These are phyloP conservation scores for Rhinogobius similis DNA, from an alignment of 2,113 vertebrate species.

Conservation along the genomic window DNA sequence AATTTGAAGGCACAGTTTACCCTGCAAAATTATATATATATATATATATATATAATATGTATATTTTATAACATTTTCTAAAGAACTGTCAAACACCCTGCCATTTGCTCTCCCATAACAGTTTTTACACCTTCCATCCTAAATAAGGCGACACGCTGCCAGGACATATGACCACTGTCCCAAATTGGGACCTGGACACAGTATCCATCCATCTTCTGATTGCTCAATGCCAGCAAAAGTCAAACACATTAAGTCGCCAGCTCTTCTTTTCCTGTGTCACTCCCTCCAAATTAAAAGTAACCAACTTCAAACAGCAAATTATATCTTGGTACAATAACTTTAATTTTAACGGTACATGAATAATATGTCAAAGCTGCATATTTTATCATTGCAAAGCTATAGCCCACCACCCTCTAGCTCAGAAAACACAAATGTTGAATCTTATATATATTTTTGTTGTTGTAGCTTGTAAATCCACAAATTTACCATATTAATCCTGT, in stretches of 20 bases:
- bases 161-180: conserved; percentile 78
- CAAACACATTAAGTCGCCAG: conserved; percentile 43
- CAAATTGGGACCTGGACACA: conserved; percentile 81
- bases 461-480: too few species aligned
- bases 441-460: too few species aligned
- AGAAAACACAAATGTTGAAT: too few species aligned
- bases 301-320: not conserved
- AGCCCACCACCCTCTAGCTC: too few species aligned
- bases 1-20: not conserved
- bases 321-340: not conserved
- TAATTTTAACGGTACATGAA: not conserved
- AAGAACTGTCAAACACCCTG: conserved; percentile 73
- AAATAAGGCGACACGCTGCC: conserved; percentile 86
- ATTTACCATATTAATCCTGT: too few species aligned
- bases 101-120: conserved; percentile 81
- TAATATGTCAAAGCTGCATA: not conserved
- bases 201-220: conserved; percentile 77
- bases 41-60: too few species aligned
- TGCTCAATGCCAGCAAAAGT: conserved; percentile 78
- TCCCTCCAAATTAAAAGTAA: conserved; percentile 56
- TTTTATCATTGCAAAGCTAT: too few species aligned
- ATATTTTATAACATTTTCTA: too few species aligned
- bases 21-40: conserved; percentile 57
- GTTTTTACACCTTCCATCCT: conserved; percentile 88
- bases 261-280: conserved; percentile 52